These are phyloP conservation scores for Epinephelus fuscoguttatus DNA, from an alignment of 2,113 vertebrate species.

Conservation along the genomic window DNA sequence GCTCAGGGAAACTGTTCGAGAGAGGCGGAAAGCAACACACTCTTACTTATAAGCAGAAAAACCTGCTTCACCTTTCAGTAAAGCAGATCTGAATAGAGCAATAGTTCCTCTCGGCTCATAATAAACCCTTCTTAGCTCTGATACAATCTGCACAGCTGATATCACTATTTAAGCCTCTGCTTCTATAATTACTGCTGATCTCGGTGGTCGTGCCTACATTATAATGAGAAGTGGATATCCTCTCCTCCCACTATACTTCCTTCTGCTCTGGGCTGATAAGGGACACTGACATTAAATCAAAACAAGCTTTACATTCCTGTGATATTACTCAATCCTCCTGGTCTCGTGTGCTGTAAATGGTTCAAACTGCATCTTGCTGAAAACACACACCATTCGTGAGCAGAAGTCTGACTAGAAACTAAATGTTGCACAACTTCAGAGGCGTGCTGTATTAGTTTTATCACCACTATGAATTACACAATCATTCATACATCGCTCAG, in stretches of 20 bases:
- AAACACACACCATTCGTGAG: neutral
- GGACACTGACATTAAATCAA: slow-evolving; percentile 22
- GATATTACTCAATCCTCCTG: slow-evolving; percentile 1
- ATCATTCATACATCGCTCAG: neutral
- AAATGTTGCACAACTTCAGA: neutral
- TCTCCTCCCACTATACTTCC: slow-evolving; percentile 67
- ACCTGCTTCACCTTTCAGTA: neutral
- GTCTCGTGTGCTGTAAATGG: neutral
- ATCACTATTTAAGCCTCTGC: slow-evolving; percentile 9
- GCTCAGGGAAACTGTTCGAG: neutral
- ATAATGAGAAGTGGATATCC: slow-evolving; percentile 67
- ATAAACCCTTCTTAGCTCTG: neutral
- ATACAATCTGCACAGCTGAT: slow-evolving; percentile 3
- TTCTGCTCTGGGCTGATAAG: slow-evolving; percentile 72
- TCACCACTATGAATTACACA: neutral
- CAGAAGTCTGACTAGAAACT: neutral
- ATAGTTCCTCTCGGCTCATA: neutral
- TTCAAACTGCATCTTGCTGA: neutral
- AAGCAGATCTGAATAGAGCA: neutral
- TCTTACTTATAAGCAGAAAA: neutral
- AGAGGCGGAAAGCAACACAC: neutral
- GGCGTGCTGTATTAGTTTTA: neutral
- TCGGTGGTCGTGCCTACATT: neutral
- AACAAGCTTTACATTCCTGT: slow-evolving; percentile 53
- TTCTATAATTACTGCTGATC: slow-evolving; percentile 32